A percentile compares a stretch with the other conserved stretches of the same genome.
phyloP scores from a whole-genome alignment of 1,140 invertebrate genomes.

The Ridgeia piscesae region DNA sequence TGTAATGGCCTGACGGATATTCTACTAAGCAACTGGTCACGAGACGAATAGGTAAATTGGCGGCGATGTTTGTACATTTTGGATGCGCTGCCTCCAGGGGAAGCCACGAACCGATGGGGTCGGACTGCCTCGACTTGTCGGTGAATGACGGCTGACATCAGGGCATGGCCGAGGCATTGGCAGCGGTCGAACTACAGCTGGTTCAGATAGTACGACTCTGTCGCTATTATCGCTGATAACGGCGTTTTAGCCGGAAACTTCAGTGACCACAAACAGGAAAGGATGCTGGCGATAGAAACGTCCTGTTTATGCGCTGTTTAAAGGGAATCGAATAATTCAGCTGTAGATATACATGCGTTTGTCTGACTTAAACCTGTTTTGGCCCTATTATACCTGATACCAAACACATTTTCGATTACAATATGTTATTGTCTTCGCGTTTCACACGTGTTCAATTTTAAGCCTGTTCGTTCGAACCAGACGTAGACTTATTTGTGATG shows the following conservation, averaged over 20 bases:
- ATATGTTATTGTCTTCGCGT: too few species aligned
- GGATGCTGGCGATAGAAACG: not conserved
- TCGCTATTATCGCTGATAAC: not conserved
- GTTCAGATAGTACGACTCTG: not conserved
- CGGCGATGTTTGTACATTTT: not conserved
- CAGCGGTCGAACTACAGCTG: not conserved
- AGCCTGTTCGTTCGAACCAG: too few species aligned
- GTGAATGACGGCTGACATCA: not conserved
- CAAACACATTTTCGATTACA: too few species aligned
- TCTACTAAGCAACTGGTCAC: too few species aligned
- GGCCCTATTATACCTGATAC: too few species aligned
- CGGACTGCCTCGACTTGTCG: not conserved
- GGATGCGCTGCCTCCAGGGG: not conserved
- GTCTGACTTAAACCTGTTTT: not conserved
- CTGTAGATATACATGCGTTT: not conserved
- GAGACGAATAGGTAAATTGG: too few species aligned
- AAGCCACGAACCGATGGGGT: not conserved
- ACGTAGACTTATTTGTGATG: too few species aligned
- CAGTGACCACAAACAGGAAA: not conserved
- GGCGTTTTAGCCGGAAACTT: not conserved
- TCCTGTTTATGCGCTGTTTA: not conserved
- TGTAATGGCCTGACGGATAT: too few species aligned
- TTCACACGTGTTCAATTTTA: too few species aligned
- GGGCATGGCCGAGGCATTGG: not conserved
- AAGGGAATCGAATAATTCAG: not conserved